Base-by-base conservation (phyloP, 2,888 invertebrate genomes). In the Meta bourneti region DNA sequence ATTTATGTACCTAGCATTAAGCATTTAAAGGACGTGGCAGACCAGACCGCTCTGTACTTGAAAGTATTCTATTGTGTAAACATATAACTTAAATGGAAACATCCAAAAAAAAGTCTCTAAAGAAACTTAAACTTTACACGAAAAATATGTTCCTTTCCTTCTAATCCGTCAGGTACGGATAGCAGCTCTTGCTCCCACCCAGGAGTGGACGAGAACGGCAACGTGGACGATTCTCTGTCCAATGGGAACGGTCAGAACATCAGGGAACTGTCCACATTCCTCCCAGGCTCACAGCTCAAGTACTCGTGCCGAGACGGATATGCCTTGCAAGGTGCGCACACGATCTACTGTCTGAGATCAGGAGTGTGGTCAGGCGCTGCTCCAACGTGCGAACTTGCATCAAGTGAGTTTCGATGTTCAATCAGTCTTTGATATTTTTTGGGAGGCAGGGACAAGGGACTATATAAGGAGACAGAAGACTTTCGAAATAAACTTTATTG, bases 271-370 rank as follows among this genome's bases (percentile, higher is more conserved):
- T 54, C 52, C 16, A 70, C 19, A n/a, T 87, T 61, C 48, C 49
- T 19, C 9, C 20, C 48, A 34, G 86, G 86, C 6, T 52, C 71
- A 7, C 48, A 16, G 1, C n/a, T 87, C 13, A 70, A 16, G 6
- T 87, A 70, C 71, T 75, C 79, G 6, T 87, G 86, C 11, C 61
- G 20, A 20, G 79, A 79, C 7, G 86, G 79, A 6, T 87, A 79
- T 51, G 51, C 19, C 2, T 7, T 87, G n/a, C 7, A 49, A 4
- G 86, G 86, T 13, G 8, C 19, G 19, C 16, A 34, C 13, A 13
- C 13, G 16, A 6, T 79, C 16, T 11, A 7, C 8, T 87, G 86
- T 16, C 9, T 79, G n/a, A 11, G 20, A 16, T 54, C 11, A 9
- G 86, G 86, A 79, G 0, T 20, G 20, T 87, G 86, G 86, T 52